Percentiles rank a stretch among this genome's conserved stretches.
Conservation (phyloP, 2,797 vertebrate genomes). For the Sandelia bainsii region DNA sequence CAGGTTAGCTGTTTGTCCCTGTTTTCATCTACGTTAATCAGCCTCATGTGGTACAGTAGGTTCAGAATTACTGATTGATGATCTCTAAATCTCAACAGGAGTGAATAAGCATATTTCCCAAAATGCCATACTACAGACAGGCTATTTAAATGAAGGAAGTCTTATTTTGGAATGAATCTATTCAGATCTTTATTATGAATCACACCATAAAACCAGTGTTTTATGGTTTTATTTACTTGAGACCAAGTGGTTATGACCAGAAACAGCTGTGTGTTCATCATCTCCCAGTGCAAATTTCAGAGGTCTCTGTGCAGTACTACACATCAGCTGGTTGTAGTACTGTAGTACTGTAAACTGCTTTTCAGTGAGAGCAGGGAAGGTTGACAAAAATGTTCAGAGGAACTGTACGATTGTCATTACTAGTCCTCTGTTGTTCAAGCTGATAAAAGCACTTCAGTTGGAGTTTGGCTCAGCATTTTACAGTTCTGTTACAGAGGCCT, state of each 20-base stretch:
- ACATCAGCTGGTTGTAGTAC: slow-evolving; percentile 19
- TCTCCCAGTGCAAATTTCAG: not conserved
- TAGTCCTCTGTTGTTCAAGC: slow-evolving; percentile 2
- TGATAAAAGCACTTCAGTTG: slow-evolving; percentile 15
- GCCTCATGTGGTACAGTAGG: too few species aligned
- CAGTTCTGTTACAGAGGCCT: not conserved
- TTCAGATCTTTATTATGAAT: slow-evolving; percentile 16
- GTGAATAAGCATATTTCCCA: not conserved
- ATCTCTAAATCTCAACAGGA: too few species aligned
- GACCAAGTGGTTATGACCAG: slow-evolving; percentile 14
- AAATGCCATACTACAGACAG: too few species aligned
- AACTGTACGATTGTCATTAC: slow-evolving; percentile 7
- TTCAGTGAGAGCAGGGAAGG: too few species aligned
- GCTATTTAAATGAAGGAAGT: slow-evolving; percentile 4
- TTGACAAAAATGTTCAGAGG: slow-evolving; percentile 6
- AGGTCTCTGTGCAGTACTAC: too few species aligned
- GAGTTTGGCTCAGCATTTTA: slow-evolving; percentile 11
- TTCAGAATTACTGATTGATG: too few species aligned
- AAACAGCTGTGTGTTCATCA: slow-evolving; percentile 41
- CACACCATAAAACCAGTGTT: slow-evolving; percentile 19
- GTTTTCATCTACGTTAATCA: too few species aligned
- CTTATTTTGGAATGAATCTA: slow-evolving; percentile 6
- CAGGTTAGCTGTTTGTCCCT: too few species aligned
- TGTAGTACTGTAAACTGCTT: not conserved
- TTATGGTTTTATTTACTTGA: too few species aligned